Conservation (phyloP, 2,888 invertebrate species). For the Ichneumon xanthorius region DNA sequence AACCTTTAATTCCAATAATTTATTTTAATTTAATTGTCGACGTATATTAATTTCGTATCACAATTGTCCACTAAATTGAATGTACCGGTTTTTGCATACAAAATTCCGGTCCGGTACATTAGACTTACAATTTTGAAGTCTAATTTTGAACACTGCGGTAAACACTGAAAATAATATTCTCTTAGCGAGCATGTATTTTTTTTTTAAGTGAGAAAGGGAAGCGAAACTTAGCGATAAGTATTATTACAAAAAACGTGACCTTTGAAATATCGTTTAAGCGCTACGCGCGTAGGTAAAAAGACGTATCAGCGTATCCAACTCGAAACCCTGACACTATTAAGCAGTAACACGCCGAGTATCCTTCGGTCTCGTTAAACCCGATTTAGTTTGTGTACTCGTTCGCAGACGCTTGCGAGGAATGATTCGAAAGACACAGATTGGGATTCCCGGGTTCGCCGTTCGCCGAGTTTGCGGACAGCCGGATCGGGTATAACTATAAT, state of each 20-base stretch:
- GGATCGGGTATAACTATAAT: not conserved
- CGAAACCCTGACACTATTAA: conserved; percentile 1
- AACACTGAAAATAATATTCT: no score
- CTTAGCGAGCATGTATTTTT: no score
- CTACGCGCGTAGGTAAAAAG: not conserved
- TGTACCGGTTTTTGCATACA: no score
- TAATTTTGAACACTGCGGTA: no score
- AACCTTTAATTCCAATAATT: no score
- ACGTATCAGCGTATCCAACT: not conserved
- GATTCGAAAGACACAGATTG: not conserved
- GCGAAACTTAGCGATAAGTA: not conserved
- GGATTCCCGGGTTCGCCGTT: not conserved
- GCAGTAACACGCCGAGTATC: not conserved
- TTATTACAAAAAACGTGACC: no score
- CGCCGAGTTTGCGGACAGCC: not conserved
- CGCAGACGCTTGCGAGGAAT: not conserved
- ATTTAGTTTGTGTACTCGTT: no score
- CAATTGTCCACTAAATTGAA: no score
- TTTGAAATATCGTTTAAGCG: not conserved
- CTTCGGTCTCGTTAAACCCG: not conserved
- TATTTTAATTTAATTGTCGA: no score
- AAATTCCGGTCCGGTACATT: no score
- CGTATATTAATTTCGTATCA: no score
- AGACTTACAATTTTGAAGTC: no score
- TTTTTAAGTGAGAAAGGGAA: not conserved